These are phyloP conservation scores for Lacerta viridis DNA, from an alignment of 2,797 vertebrate species.

Conservation along the genomic window DNA sequence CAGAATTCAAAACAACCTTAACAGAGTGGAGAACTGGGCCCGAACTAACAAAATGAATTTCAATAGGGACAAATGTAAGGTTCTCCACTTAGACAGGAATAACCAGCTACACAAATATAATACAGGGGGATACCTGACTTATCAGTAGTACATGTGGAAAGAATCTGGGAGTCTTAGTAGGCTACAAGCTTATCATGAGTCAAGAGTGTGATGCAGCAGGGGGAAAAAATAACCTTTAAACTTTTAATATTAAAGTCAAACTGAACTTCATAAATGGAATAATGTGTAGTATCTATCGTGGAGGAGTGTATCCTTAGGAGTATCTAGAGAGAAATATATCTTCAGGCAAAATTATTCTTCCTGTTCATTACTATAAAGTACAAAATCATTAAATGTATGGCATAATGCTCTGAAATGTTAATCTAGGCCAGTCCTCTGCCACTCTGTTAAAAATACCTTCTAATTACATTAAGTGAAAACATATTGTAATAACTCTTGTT, in stretches of 20 bases:
- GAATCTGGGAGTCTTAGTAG: no score
- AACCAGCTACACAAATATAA: no score
- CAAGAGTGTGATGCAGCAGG: neutral
- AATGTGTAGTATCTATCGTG: constrained; percentile 13
- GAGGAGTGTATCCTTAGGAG: constrained; percentile 10
- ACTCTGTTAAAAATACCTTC: constrained; percentile 70
- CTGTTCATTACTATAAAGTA: constrained; percentile 61
- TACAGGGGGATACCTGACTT: no score
- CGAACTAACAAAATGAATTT: no score
- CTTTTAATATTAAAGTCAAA: neutral
- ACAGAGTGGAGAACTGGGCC: no score
- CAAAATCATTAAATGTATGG: constrained; percentile 63
- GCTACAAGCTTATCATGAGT: no score
- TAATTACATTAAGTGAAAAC: constrained; percentile 77
- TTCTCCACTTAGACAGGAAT: no score
- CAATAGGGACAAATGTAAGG: no score
- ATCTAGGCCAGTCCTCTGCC: constrained; percentile 49
- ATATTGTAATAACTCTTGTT: constrained; percentile 71
- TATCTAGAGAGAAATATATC: constrained; percentile 46
- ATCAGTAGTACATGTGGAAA: no score
- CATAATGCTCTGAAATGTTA: constrained; percentile 66
- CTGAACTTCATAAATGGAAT: constrained; percentile 16
- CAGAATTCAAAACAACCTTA: no score
- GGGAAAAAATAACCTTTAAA: neutral
- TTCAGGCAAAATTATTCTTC: constrained; percentile 52